Base-by-base conservation (phyloP, 2,113 vertebrate genomes). In the Scopus umbretta region DNA sequence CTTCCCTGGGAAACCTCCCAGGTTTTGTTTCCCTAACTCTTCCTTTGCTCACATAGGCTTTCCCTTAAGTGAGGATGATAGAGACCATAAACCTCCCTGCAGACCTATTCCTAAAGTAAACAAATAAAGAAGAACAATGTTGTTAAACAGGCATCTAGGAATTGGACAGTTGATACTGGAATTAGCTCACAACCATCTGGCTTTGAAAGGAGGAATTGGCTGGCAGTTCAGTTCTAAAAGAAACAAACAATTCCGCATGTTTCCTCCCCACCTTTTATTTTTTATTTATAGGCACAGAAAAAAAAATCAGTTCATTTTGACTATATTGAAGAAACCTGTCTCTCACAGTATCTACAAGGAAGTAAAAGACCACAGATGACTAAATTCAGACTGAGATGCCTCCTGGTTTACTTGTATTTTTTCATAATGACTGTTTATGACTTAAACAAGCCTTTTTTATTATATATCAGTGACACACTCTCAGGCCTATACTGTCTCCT, bases 161-260 rank as follows among this genome's bases (percentile, higher is more conserved):
- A 94, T 96, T 96, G 96, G 74, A 80, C 68, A 87, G 81, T 82
- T 94, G 80, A 92, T 94, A 75, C 56, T 84, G 68, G 90, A 97
- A 96, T 94, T 92, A 95, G 63, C 73, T 92, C 81, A 93, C 84
- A 93, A 73, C 93, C 94, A 96, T 97, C 91, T 97, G 96, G 67
- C 55, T 94, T 49, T 84, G 66, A 93, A 96, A 95, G 56, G 38
- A 94, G 66, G 25, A 94, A 88, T 53, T 95, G 93, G 87, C 95
- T 97, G 73, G 62, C 89, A 95, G 73, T 45, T 93, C 74, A 78
- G 26, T 50, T 92, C 53, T 66, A 62, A 72, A 90, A 81, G 84
- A 92, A 94, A 82, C 9, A 66, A 95, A 81, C 32, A 86, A 45
- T 52, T 42, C 43, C 91, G 87, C 42, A 7, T 79, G 61, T 90